Evolutionary conservation across 2,113 vertebrate genomes (phyloP).

Genomic region (Dinomys branickii): DNA sequence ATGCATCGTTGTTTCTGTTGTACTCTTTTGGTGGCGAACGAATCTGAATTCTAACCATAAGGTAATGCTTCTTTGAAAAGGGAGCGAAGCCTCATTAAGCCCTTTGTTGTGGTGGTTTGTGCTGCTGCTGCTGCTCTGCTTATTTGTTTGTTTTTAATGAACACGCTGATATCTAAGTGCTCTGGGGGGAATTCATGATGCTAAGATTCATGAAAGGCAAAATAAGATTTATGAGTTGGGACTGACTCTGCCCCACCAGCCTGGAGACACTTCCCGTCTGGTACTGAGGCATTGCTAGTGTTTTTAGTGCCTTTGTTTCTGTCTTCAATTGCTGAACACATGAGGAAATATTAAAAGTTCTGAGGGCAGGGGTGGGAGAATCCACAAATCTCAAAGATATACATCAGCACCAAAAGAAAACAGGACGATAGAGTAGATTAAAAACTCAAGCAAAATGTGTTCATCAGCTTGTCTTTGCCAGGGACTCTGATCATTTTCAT

Average conservation of each 20-base stretch:
- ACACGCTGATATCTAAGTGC: constrained; percentile 31
- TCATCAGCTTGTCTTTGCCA: background rate
- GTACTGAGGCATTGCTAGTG: background rate
- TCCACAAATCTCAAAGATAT: background rate
- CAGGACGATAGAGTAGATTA: background rate
- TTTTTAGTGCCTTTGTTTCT: constrained; percentile 28
- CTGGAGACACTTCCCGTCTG: constrained; percentile 35
- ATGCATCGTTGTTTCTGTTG: background rate
- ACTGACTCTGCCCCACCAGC: constrained; percentile 23
- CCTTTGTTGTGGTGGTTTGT: background rate
- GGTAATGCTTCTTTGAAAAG: background rate
- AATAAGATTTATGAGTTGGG: constrained; percentile 50
- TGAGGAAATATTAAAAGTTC: constrained; percentile 49
- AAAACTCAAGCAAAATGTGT: background rate
- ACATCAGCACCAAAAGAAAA: background rate
- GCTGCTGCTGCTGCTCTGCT: background rate
- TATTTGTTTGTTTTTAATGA: constrained; percentile 60
- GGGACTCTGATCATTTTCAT: background rate
- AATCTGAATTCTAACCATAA: background rate
- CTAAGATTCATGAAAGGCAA: constrained; percentile 57
- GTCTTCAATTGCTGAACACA: constrained; percentile 38
- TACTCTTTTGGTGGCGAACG: background rate
- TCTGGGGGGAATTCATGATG: constrained; percentile 24
- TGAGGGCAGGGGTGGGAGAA: background rate
- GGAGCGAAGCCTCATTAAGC: background rate